phyloP scores from a whole-genome alignment of 2,888 invertebrate genomes.

The Sylvicola cinctus region DNA sequence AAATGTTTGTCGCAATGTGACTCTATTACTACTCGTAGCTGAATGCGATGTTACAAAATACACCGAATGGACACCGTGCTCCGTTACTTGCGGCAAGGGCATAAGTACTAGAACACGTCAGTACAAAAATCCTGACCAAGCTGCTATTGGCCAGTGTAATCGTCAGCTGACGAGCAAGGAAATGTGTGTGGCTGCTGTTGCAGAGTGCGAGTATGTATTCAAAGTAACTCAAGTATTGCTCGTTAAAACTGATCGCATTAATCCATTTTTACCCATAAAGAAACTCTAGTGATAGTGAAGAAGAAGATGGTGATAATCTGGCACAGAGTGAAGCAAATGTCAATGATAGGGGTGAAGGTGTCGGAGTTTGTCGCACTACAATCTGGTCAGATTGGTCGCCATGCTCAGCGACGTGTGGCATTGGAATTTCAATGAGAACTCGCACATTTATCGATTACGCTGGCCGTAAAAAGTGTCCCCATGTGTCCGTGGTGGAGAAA shows the following conservation, averaged over 20 bases:
- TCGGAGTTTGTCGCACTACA: constrained; percentile 21
- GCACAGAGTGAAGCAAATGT: constrained; percentile 17
- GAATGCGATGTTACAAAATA: constrained; percentile 65
- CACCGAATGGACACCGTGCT: constrained; percentile 58
- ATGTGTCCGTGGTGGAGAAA: constrained; percentile 55
- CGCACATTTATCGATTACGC: constrained; percentile 52
- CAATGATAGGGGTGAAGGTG: constrained; percentile 21
- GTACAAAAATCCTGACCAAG: constrained; percentile 49
- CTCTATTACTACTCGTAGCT: constrained; percentile 27
- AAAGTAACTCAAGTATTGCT: not conserved
- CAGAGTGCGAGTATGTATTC: constrained; percentile 52
- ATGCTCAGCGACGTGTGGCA: constrained; percentile 70
- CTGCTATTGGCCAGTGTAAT: constrained; percentile 44
- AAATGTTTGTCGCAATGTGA: not conserved
- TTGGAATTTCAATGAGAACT: constrained; percentile 53
- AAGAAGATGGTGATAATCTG: constrained; percentile 23
- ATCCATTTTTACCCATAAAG: no score
- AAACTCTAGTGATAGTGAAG: constrained; percentile 3
- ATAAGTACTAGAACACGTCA: constrained; percentile 53
- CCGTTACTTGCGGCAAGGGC: constrained; percentile 77
- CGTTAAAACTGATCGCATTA: not conserved
- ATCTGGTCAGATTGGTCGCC: constrained; percentile 34
- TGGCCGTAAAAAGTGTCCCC: constrained; percentile 64
- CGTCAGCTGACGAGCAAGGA: constrained; percentile 68
- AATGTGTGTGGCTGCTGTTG: constrained; percentile 61